Conservation (phyloP, 2,113 vertebrate genomes). For the Anser cygnoides region DNA sequence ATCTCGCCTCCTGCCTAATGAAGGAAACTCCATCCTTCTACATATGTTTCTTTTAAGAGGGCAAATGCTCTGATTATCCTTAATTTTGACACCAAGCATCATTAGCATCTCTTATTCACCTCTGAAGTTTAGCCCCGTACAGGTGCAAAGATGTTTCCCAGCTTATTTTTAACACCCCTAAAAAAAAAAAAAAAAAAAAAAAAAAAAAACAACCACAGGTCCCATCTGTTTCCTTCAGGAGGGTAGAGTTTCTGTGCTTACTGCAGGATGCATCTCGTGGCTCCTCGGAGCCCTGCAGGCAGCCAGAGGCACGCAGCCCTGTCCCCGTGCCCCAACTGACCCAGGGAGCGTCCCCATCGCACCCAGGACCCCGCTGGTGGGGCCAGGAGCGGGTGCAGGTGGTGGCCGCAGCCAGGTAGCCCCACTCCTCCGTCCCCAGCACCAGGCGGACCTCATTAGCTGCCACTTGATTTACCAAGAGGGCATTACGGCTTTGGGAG, state of each 20-base stretch:
- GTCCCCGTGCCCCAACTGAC: too few relatives aligned
- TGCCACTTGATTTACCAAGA: slow-evolving; percentile 77
- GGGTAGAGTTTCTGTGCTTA: slow-evolving; percentile 30
- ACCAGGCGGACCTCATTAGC: slow-evolving; percentile 64
- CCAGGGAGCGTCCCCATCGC: too few relatives aligned
- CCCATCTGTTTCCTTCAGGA: slow-evolving; percentile 31
- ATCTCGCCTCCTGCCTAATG: neutral
- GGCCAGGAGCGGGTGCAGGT: slow-evolving; percentile 39
- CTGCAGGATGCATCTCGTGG: neutral
- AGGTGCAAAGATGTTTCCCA: neutral
- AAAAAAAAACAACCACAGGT: neutral
- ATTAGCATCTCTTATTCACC: neutral
- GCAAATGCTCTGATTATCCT: neutral
- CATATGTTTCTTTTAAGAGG: neutral
- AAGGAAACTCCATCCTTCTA: neutral
- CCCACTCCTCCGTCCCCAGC: slow-evolving; percentile 35
- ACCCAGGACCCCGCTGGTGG: too few relatives aligned
- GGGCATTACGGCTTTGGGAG: slow-evolving; percentile 55
- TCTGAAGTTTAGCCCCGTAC: neutral
- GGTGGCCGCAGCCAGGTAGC: slow-evolving; percentile 72
- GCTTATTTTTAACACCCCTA: neutral
- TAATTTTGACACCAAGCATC: neutral
- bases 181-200: too few relatives aligned
- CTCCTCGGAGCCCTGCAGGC: neutral
- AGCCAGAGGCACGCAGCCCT: neutral